Conservation (phyloP, 2,797 vertebrate genomes). For the Xerus rutilus region DNA sequence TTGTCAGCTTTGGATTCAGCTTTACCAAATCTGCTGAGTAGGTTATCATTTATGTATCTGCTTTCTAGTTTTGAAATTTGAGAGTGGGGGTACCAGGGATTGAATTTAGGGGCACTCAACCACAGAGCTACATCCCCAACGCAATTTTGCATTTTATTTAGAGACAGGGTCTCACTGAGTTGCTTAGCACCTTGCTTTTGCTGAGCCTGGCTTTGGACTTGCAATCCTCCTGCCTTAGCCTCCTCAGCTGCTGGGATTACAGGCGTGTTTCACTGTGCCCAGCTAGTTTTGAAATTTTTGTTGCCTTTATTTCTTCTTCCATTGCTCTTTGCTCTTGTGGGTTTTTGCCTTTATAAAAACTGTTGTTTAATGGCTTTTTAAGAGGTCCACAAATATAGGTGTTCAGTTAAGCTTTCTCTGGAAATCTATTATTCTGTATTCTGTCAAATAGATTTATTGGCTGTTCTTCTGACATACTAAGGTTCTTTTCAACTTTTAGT, state of each 20-base stretch:
- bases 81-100: too few species aligned
- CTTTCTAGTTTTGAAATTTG: not conserved
- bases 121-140: too few species aligned
- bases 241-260: too few species aligned
- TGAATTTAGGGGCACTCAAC: too few species aligned
- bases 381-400: not conserved
- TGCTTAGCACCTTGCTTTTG: too few species aligned
- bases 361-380: not conserved
- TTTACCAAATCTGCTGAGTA: slow-evolving; percentile 26
- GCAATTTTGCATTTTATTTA: too few species aligned
- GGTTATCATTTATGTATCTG: not conserved
- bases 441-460: not conserved
- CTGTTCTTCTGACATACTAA: not conserved
- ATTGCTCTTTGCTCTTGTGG: slow-evolving; percentile 20
- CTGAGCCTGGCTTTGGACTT: too few species aligned
- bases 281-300: not conserved
- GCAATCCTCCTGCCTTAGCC: too few species aligned
- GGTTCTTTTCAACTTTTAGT: not conserved
- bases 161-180: too few species aligned
- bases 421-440: not conserved
- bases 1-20: slow-evolving; percentile 3
- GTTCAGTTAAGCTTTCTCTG: slow-evolving; percentile 14
- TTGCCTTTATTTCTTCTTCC: slow-evolving; percentile 39
- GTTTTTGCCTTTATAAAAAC: slow-evolving; percentile 45
- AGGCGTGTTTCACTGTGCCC: too few species aligned